Evolutionary conservation across 1,140 invertebrate genomes (phyloP).

Genomic region (Drosophila trapezifrons): DNA sequence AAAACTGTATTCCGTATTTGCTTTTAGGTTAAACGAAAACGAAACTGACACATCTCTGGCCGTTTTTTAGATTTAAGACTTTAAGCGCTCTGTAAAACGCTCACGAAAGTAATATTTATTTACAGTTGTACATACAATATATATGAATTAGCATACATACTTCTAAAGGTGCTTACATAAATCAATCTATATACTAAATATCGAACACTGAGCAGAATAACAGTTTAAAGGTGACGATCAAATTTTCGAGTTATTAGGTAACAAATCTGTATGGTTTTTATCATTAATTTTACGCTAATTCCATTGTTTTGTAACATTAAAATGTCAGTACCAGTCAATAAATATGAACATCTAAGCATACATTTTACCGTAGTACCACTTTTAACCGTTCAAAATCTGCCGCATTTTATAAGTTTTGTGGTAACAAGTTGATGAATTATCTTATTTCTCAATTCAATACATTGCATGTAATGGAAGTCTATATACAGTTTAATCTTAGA

Average conservation of each 20-base stretch:
- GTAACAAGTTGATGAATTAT: constrained; percentile 44
- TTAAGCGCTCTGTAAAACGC: constrained; percentile 32
- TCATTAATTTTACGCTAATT: constrained; percentile 40
- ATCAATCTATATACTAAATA: constrained; percentile 52
- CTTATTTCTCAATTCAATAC: constrained; percentile 60
- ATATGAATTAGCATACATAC: constrained; percentile 37
- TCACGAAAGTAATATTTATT: constrained; percentile 51
- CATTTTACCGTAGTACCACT: constrained; percentile 30
- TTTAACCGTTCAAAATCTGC: constrained; percentile 22
- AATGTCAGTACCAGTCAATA: constrained; percentile 53
- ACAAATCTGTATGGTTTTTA: constrained; percentile 41
- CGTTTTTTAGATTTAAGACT: constrained; percentile 33
- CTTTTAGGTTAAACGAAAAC: constrained; percentile 28
- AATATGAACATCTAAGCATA: constrained; percentile 55
- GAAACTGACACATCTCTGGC: constrained; percentile 16
- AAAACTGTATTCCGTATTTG: constrained; percentile 26
- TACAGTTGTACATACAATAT: constrained; percentile 50
- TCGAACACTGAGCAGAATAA: constrained; percentile 53
- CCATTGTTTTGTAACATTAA: constrained; percentile 49
- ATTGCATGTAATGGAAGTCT: constrained; percentile 62
- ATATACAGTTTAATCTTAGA: constrained; percentile 69
- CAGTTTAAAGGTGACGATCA: constrained; percentile 51
- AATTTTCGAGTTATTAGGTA: constrained; percentile 49
- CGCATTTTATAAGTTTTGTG: constrained; percentile 30
- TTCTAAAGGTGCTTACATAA: constrained; percentile 49